Evolutionary conservation across 2,797 vertebrate genomes (phyloP), one percentile per base, ranked within the genome.

Genomic region (Amblyopsis hoosieri): DNA sequence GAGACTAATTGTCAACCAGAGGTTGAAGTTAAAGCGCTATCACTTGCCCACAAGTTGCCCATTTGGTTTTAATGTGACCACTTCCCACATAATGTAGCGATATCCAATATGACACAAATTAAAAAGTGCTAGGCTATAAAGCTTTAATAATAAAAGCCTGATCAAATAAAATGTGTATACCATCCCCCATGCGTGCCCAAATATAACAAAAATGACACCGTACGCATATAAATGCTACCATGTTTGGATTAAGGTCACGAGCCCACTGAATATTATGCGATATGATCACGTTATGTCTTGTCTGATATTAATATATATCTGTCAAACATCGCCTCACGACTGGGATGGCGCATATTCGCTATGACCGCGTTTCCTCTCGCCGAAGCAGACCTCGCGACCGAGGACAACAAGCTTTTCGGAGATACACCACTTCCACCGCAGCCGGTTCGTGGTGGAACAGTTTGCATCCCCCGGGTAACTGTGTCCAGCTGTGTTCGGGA

Each of bases 401-500:
- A 72, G 74, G 51, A 53, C 55, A 78, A 74, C 75, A 80, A 75
- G 67, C 80, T 74, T 77, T 70, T 81, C 80, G 60, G 60, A 74
- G 59, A 54, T 78, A 64, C 33, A 75, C 72, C 77, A 76, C 68
- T 72, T 74, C 68, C 64, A 78, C 75, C 60, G 72, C 5, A 57
- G 76, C 61, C 46, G 77, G 75, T 66, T 54, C 37, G 23, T 23
- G 3, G 23, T 23, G 23, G 23, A 37, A 71, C 76, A 67, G 67
- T 62, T 8, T 62, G 69, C 59, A 61, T 62, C 58, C 64, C 29
- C 57, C 55, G 63, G 61, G 71, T 83, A 90, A 87, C 80, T 84
- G 53, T 29, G 81, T 12, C 80, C 88, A 87, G 82, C 80, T 90
- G 83, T 79, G 67, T 69, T 72, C 69, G 62, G 72, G 57, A 75